Base-by-base conservation (phyloP, 1,140 invertebrate species). In the Sogatella furcifera region DNA sequence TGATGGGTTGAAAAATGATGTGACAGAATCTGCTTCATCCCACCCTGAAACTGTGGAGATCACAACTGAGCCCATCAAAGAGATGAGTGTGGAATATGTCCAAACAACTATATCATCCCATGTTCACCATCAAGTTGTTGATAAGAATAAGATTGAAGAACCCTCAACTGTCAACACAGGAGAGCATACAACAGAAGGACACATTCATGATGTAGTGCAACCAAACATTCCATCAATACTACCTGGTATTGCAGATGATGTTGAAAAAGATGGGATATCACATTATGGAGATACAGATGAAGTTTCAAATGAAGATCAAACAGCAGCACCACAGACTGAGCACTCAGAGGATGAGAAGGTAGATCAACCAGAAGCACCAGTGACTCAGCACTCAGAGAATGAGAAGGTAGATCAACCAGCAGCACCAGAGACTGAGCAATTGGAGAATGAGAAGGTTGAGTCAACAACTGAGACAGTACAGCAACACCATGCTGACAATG, bases 301-400 rank as follows among this genome's bases (percentile, higher is more conserved):
- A 60, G n/a, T 43, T 55, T 59, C 41, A 57, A 49, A 11, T 24
- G 44, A 38, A 38, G 52, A 38, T 8, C 54, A 41, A 13, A 21
- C 41, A 43, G 52, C 52, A 57, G 66, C 53, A 58, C 42, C 59
- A 52, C 52, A 57, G 19, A 63, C 62, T 34, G 57, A 60, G 61
- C 34, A 38, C 11, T 21, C 38, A 52, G 46, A n/a, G 54, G 17
- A 28, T 8, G 19, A 53, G 8, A 21, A 60, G 21, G 17, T 42
- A 17, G 55, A 57, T n/a, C 5, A 38, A n/a, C n/a, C 41, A 43
- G 52, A 43, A 57, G 66, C 53, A 58, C 42, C 59, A 52, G 55
- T 54, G 19, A 63, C 62, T 34, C 53, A 60, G 61, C 34, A 38
- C 11, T 21, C 38, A 52, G 46, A n/a, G 54, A 28, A 28, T 8